phyloP scores from a whole-genome alignment of 2,797 vertebrate genomes.

The Poecilia gillii region DNA sequence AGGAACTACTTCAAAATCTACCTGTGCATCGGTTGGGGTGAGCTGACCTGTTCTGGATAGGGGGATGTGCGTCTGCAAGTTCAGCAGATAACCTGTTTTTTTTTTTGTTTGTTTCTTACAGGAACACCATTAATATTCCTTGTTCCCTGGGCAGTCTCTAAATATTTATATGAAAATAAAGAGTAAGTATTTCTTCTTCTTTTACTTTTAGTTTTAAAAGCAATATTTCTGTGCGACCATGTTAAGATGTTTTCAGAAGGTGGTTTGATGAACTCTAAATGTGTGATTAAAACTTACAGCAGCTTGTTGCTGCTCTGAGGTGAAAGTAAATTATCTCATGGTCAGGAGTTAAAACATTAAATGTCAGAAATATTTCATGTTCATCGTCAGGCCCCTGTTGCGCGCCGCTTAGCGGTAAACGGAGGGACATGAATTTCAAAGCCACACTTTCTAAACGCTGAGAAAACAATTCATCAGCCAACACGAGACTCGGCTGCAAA shows the following conservation, averaged over 20 bases:
- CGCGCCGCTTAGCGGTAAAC: constrained; percentile 6
- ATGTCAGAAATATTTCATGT: constrained; percentile 34
- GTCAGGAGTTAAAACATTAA: constrained; percentile 12
- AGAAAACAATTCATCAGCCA: constrained; percentile 4
- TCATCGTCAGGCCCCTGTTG: neutral
- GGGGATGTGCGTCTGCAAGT: neutral
- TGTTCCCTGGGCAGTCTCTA: constrained; percentile 88
- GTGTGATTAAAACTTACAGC: neutral
- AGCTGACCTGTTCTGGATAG: constrained; percentile 60
- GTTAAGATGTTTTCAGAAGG: neutral
- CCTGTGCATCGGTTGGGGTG: constrained; percentile 95
- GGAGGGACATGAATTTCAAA: constrained; percentile 9
- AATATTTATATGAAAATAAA: constrained; percentile 91
- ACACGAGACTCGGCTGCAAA: constrained; percentile 6
- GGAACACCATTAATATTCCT: constrained; percentile 92
- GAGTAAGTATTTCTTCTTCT: constrained; percentile 84
- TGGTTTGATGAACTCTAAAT: neutral
- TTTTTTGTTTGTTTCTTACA: constrained; percentile 54
- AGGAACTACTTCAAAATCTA: constrained; percentile 91
- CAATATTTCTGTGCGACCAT: neutral
- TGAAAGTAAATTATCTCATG: neutral
- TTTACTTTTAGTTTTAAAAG: neutral
- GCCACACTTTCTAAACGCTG: neutral
- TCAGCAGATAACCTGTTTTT: neutral
- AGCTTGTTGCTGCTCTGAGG: neutral